Evolutionary conservation across 2,888 invertebrate species (phyloP).

Genomic region (Beris morrisii): DNA sequence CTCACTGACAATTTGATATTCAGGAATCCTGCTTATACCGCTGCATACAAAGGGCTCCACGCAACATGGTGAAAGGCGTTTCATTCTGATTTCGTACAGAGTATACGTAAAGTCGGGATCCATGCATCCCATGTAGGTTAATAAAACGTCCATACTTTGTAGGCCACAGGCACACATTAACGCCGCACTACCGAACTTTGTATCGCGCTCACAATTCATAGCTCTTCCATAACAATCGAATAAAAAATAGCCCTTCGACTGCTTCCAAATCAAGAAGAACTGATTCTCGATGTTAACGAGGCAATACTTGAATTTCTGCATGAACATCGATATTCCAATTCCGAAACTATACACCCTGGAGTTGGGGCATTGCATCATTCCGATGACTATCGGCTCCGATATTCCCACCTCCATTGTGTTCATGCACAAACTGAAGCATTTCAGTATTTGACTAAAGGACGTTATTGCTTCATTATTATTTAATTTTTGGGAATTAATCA

Average conservation of each 20-base stretch:
- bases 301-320: conserved; percentile 44
- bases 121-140: conserved; percentile 45
- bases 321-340: conserved; percentile 41
- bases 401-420: conserved; percentile 47
- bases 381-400: conserved; percentile 41
- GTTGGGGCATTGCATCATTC: conserved; percentile 24
- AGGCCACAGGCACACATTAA: conserved; percentile 47
- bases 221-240: conserved; percentile 50
- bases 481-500: conserved; percentile 41
- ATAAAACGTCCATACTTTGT: conserved; percentile 47
- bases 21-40: conserved; percentile 35
- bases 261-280: conserved; percentile 51
- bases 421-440: conserved; percentile 46
- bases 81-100: conserved; percentile 48
- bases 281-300: conserved; percentile 44
- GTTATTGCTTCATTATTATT: conserved; percentile 37
- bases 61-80: conserved; percentile 45
- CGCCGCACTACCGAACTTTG: conserved; percentile 44
- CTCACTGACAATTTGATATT: conserved; percentile 48
- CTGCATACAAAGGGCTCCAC: conserved; percentile 45
- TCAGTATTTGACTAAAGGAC: conserved; percentile 45
- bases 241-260: conserved; percentile 47
- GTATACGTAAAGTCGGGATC: conserved; percentile 41
- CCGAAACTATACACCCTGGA: conserved; percentile 5
- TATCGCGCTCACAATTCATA: conserved; percentile 42